Base-by-base conservation (phyloP, 2,113 vertebrate genomes). In the Pontoporia blainvillei region DNA sequence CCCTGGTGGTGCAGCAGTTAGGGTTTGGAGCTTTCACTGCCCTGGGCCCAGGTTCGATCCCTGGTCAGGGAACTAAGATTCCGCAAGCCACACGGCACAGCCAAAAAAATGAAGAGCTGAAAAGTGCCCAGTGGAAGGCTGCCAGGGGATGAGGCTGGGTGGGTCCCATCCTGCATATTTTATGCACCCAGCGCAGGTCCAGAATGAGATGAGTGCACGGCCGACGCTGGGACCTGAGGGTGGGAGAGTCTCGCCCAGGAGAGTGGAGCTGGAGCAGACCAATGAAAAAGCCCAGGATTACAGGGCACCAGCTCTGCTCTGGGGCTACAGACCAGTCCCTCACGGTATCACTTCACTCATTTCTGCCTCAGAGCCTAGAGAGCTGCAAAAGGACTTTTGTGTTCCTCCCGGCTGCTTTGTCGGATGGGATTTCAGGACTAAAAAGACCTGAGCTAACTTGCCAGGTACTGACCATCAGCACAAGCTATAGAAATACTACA, bases 271-370 rank as follows among this genome's bases (percentile, higher is more conserved):
- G n/a, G 44, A 72, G 66, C n/a, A 2, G 31, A 52, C 6, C 18
- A 2, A 0, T 0, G 1, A 49, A n/a, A 49, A n/a, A 57, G 5
- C 57, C 17, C 12, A 12, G 36, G 69, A 5, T 21, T 13, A 2
- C 2, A 9, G 92, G 83, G 44, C 39, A 1, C 66, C 13, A 39
- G 44, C 64, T 61, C 66, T 44, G 31, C 75, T 44, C 0, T 25
- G 27, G 49, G 25, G 4, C 8, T 1, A 25, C 71, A 44, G 49
- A 61, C 46, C 18, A 18, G 52, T 21, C 27, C 17, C 34, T 71
- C 29, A 6, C 14, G 2, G 31, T 7, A 1, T 9, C 61, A 9
- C 10, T 0, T n/a, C 20, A 1, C 72, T 25, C 64, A 3, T 15
- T 36, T 21, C 76, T 79, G 69, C 88, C 31, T 23, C 64, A 18